Percentiles rank a stretch among this genome's conserved stretches.
phyloP scores from a whole-genome alignment of 2,797 vertebrate species.

The Rostrhamus sociabilis region DNA sequence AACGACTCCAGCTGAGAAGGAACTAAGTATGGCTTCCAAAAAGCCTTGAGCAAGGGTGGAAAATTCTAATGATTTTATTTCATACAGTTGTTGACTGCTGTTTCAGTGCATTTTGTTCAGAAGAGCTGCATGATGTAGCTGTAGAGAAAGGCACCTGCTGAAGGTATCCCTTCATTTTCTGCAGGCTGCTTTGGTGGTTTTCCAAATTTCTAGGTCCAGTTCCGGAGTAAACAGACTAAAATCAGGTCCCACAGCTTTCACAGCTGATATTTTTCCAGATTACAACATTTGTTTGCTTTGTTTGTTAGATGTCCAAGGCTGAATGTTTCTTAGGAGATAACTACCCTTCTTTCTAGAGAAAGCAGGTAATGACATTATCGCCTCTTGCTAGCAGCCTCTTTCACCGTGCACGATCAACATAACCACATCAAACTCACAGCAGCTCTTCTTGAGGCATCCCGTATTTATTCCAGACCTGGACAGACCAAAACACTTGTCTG shows the following conservation, averaged over 20 bases:
- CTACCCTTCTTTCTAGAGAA: background rate
- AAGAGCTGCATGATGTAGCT: background rate
- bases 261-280: background rate
- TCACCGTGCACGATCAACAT: rapidly evolving
- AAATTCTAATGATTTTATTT: background rate
- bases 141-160: background rate
- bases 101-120: background rate
- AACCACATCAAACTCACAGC: background rate
- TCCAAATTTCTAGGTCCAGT: background rate
- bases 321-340: background rate
- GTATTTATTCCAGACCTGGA: background rate
- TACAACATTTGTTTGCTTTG: background rate
- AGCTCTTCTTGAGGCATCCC: background rate
- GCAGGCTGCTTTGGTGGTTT: background rate
- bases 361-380: rapidly evolving
- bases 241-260: background rate
- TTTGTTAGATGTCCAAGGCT: background rate
- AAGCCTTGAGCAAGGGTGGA: background rate
- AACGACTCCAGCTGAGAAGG: background rate
- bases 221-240: background rate
- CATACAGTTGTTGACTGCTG: background rate
- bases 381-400: background rate
- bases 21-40: background rate
- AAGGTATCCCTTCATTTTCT: background rate
- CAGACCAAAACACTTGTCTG: background rate